phyloP scores from a whole-genome alignment of 2,113 vertebrate genomes.

The Ivindomyrus marchei region DNA sequence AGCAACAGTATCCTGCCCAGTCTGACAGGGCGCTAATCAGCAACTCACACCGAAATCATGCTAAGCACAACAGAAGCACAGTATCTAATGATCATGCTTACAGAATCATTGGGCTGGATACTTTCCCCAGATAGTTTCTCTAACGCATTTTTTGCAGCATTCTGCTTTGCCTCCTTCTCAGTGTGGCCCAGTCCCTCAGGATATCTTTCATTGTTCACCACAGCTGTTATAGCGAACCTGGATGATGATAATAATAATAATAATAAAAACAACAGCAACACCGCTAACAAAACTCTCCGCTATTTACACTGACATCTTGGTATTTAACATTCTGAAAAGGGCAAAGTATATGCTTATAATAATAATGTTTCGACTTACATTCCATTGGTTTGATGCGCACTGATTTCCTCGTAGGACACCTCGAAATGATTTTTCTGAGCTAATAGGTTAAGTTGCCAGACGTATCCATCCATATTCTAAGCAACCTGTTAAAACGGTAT shows the following conservation, averaged over 20 bases:
- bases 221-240: constrained; percentile 48
- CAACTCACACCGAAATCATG: not conserved
- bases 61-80: not conserved
- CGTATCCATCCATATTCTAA: constrained; percentile 40
- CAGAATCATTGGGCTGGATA: constrained; percentile 18
- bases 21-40: not conserved
- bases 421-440: not conserved
- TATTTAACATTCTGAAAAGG: not conserved
- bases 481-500: not conserved
- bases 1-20: not conserved
- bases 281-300: not conserved
- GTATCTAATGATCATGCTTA: constrained; percentile 20
- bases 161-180: constrained; percentile 58
- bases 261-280: not conserved
- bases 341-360: not conserved
- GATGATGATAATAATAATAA: not conserved
- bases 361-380: constrained; percentile 42
- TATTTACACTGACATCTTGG: not conserved
- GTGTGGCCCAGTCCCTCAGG: constrained; percentile 45
- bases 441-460: constrained; percentile 43
- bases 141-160: constrained; percentile 53
- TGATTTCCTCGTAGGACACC: constrained; percentile 39
- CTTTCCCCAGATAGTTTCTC: not conserved
- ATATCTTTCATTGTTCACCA: constrained; percentile 40
- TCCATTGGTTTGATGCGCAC: constrained; percentile 43